Evolutionary conservation across 1,140 invertebrate species (phyloP), one percentile per base, ranked within the genome.

Genomic region (Drosophila aff.): DNA sequence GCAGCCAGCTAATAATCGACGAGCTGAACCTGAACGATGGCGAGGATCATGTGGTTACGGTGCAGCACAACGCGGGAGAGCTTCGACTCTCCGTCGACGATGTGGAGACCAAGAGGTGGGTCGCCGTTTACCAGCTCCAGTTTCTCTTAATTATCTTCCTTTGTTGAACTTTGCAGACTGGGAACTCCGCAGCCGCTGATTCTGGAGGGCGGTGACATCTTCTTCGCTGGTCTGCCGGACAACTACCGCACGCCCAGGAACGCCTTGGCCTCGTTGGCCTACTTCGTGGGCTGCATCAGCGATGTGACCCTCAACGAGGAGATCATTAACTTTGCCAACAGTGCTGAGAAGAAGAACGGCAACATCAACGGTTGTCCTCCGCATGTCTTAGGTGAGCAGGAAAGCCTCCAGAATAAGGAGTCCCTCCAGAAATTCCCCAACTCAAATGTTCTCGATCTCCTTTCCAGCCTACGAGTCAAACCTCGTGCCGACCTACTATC

Each of bases 11-110:
- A 21, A 93, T 94, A 0, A 95, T 95, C 1, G 94, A 94, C 10
- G 93, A 95, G 3, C 94, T 94, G 26, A 95, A 94, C 2, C 98
- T 97, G 92, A 97, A 98, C 90, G 98, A 99, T 93, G 96, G 96
- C 38, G 95, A 96, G 64, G 99, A 98, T 97, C 98, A 99, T 93
- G 97, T 98, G 8, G 96, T 99, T 0, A 97, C 97, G 0, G 96
- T 98, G 1, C 96, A 95, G 2, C 96, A 97, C 79, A 95, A 95
- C 92, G 86, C 93, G 50, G 93, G 93, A 23, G 93, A 94, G 58
- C 93, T 97, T 49, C 91, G 95, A 18, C 94, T 99, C 3, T 96
- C 97, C 57, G 96, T 98, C 26, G 98, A 99, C 87, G 98, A 99
- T 89, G 95, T 94, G 33, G 95, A 96, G 62, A 94, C 94, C 65